Conservation (phyloP, 2,888 invertebrate species). For the Caenorhabditis angaria region DNA sequence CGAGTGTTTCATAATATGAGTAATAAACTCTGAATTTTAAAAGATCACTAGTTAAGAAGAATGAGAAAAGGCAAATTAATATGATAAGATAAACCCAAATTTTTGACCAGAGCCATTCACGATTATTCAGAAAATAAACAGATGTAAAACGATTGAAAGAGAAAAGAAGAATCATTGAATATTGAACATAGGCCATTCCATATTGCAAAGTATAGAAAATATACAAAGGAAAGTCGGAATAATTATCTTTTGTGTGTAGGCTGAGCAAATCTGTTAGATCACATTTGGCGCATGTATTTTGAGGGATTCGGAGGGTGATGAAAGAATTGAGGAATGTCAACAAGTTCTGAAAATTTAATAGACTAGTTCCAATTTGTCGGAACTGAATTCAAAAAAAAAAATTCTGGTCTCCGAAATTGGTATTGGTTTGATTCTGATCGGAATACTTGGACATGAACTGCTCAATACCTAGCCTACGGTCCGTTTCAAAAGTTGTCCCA, state of each 20-base stretch:
- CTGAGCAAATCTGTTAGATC: slow-evolving; percentile 28
- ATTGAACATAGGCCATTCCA: slow-evolving; percentile 32
- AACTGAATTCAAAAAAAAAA: neutral
- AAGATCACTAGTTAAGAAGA: slow-evolving; percentile 13
- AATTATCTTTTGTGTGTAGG: neutral
- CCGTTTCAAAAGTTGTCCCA: neutral
- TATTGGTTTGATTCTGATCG: neutral
- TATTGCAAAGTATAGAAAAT: slow-evolving; percentile 34
- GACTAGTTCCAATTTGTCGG: neutral
- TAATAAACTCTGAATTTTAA: slow-evolving; percentile 15
- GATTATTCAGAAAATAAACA: neutral
- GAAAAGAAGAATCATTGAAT: slow-evolving; percentile 28
- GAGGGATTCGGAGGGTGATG: slow-evolving; percentile 38
- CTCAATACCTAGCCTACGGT: too few species aligned
- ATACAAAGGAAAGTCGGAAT: slow-evolving; percentile 14
- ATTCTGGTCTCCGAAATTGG: neutral
- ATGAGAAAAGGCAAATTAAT: slow-evolving; percentile 3
- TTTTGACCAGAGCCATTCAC: slow-evolving; percentile 14
- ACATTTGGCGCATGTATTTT: slow-evolving; percentile 40
- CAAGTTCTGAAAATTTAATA: slow-evolving; percentile 27
- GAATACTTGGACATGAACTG: neutral
- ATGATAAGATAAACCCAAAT: slow-evolving; percentile 1
- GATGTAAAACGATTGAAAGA: slow-evolving; percentile 26
- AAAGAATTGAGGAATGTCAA: slow-evolving; percentile 38
- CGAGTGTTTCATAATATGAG: slow-evolving; percentile 14